Conservation (phyloP, 2,888 invertebrate species). For the Isoperla grammatica region DNA sequence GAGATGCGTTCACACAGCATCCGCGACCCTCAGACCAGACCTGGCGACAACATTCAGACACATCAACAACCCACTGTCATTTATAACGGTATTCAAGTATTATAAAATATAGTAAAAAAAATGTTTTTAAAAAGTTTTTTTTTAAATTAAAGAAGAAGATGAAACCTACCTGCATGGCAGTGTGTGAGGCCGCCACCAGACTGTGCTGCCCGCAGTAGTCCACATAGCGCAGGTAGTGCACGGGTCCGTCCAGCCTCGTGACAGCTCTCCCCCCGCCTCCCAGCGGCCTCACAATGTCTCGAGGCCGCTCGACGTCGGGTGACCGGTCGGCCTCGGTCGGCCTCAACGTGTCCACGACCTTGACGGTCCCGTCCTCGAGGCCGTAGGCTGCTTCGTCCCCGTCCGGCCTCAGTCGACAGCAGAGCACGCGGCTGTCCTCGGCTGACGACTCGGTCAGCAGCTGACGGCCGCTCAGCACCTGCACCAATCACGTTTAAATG, state of each 20-base stretch:
- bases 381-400: constrained; percentile 50
- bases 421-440: neutral
- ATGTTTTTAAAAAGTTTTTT: neutral
- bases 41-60: neutral
- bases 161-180: neutral
- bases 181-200: neutral
- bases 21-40: constrained; percentile 1
- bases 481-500: too few relatives aligned
- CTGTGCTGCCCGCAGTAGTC: neutral
- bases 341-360: constrained; percentile 42
- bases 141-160: neutral
- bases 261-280: neutral
- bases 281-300: neutral
- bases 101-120: neutral
- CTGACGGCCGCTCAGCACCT: neutral
- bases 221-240: neutral
- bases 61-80: neutral
- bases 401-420: constrained; percentile 38
- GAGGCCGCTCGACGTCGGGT: neutral
- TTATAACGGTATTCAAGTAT: too few relatives aligned
- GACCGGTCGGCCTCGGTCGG: neutral
- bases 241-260: neutral
- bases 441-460: neutral
- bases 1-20: neutral
- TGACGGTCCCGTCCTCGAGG: constrained; percentile 45